Base-by-base conservation (phyloP, 1,140 invertebrate genomes). In the Myzus persicae region DNA sequence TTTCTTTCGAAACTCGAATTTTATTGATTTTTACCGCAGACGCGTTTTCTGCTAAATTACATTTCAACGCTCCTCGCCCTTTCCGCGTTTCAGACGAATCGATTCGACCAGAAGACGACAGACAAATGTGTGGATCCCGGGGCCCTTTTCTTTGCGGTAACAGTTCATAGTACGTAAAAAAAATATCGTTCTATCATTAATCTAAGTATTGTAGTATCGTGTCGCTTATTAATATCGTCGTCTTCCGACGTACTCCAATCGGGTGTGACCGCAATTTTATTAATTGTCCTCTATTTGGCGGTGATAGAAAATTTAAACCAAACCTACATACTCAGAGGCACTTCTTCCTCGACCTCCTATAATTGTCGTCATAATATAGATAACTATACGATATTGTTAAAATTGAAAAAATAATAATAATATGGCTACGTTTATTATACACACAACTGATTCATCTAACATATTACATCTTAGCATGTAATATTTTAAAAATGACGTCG, bases 321-420 rank as follows among this genome's bases (percentile, higher is more conserved):
- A n/a, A 76, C 14, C 31, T n/a, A 3, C 14, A 76, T n/a, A 0
- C 0, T 0, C 0, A n/a, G 14, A 51, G 48, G 48, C 18, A 6
- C 48, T 5, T 2, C 0, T 14, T 18, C 7, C 31, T 31, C 31
- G 9, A 59, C 54, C 5, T 6, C 1, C 11, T 2, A n/a, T n/a
- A n/a, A n/a, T 76, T n/a, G 59, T 1, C 31, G 11, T 76, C 2
- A 76, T 8, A 11, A 18, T 67, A 67, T 26, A 59, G 24, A 59
- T 31, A 26, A 1, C 7, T 31, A 59, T 76, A 76, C 4, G n/a
- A 7, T n/a, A 67, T 76, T 76, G 31, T 76, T 76, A 1, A 67
- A n/a, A 67, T n/a, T n/a, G 11, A 67, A 4, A n/a, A 67, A 18
- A 76, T 18, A n/a, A 1, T n/a, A n/a, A n/a, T n/a, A n/a, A n/a